Evolutionary conservation across 1,140 invertebrate species (phyloP).

Genomic region (Microplitis mediator): DNA sequence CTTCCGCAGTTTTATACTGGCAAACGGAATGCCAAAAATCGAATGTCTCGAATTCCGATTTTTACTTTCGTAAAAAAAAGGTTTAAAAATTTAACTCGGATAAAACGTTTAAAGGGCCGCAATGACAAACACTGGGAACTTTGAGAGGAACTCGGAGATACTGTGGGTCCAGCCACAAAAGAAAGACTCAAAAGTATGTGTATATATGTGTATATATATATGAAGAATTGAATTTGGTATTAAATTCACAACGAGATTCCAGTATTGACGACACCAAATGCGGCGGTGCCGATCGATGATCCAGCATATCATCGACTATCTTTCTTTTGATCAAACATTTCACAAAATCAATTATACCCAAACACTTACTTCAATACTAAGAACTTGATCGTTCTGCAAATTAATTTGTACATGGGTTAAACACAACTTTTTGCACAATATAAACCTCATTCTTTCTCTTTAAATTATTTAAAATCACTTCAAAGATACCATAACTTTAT

Average conservation of each 20-base stretch:
- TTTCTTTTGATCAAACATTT: constrained; percentile 29
- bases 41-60: constrained; percentile 28
- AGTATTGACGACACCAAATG: constrained; percentile 18
- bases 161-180: background rate
- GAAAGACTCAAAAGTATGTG: background rate
- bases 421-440: no score
- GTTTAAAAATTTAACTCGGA: background rate
- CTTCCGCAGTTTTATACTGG: constrained; percentile 32
- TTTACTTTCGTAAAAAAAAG: constrained; percentile 1
- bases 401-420: background rate
- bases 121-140: constrained; percentile 7
- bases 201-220: background rate
- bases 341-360: constrained; percentile 42
- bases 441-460: no score
- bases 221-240: constrained; percentile 20
- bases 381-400: constrained; percentile 19
- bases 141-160: background rate
- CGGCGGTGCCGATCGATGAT: background rate
- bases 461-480: no score
- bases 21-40: constrained; percentile 30
- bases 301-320: constrained; percentile 7
- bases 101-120: constrained; percentile 18
- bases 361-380: constrained; percentile 1
- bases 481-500: no score
- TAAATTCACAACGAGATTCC: constrained; percentile 36